These are phyloP conservation scores for Raja brachyura DNA, from an alignment of 2,113 vertebrate species.

Conservation along the genomic window DNA sequence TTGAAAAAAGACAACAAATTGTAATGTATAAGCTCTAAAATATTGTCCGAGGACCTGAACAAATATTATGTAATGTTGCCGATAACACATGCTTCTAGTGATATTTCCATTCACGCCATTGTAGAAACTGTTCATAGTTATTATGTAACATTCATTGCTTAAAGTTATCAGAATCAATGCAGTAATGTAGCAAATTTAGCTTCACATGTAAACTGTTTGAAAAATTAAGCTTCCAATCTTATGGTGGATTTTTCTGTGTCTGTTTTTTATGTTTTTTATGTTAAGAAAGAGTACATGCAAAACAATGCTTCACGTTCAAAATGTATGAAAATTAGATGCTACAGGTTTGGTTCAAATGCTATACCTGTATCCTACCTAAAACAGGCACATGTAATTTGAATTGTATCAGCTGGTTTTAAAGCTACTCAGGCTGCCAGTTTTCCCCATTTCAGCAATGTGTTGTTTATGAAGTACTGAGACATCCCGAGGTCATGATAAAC, in stretches of 20 bases:
- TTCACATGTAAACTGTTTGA: background rate
- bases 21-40: background rate
- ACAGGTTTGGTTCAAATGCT: background rate
- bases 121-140: background rate
- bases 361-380: background rate
- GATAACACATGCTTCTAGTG: background rate
- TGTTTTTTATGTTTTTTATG: background rate
- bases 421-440: background rate
- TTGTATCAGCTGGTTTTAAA: background rate
- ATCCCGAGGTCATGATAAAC: too few relatives aligned
- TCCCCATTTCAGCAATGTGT: background rate
- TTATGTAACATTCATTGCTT: background rate
- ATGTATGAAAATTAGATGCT: background rate
- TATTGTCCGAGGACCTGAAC: background rate
- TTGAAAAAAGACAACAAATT: background rate
- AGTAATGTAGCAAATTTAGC: background rate
- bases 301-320: background rate
- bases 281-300: background rate
- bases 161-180: background rate
- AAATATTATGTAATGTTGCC: background rate
- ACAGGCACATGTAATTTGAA: background rate
- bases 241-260: background rate
- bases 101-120: too few relatives aligned
- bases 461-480: background rate
- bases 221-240: background rate